Base-by-base conservation (phyloP, 2,888 invertebrate genomes). In the Agapostemon virescens region DNA sequence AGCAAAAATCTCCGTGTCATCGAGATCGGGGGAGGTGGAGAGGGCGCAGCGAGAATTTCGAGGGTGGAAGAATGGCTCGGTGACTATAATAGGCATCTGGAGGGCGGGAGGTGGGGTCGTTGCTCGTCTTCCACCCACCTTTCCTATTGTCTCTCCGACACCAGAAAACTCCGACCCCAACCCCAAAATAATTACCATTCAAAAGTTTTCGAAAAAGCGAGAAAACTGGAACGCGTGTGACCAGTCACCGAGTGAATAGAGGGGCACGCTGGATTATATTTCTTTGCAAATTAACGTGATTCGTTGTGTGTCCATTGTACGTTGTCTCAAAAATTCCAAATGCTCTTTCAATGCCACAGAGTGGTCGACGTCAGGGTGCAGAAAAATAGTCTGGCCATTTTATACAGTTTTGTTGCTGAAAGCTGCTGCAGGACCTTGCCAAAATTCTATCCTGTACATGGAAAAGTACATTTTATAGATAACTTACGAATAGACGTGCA, bases 1-100 rank as follows among this genome's bases (percentile, higher is more conserved):
- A 75, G 78, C 40, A 79, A 81, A 82, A 84, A 84, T 86, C 82
- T 84, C 73, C 79, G 76, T 79, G 86, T 86, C 85, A 79, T 81
- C 77, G 76, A 45, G 70, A 78, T 58, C 42, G 67, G 69, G 52
- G 73, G 58, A 26, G 55, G n/a, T 11, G 26, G 66, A n/a, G 38
- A 26, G 67, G 45, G 55, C 1, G 13, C 52, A 75, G 58, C 52
- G 71, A 74, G 66, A 74, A 79, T 81, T 79, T 79, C 72, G 80
- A 82, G 81, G 81, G 76, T 79, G 79, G 84, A 80, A 80, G 84
- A 85, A 83, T 84, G 68, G 68, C 64, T 55, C 69, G 77, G 77
- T 75, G 82, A 86, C 83, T 81, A 73, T 58, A 73, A 80, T 80
- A 82, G 81, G 69, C 77, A 30, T 75, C 76, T 69, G 45, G 2